These are phyloP conservation scores for Taenioides sp. DNA, from an alignment of 2,797 vertebrate species.

Conservation along the genomic window DNA sequence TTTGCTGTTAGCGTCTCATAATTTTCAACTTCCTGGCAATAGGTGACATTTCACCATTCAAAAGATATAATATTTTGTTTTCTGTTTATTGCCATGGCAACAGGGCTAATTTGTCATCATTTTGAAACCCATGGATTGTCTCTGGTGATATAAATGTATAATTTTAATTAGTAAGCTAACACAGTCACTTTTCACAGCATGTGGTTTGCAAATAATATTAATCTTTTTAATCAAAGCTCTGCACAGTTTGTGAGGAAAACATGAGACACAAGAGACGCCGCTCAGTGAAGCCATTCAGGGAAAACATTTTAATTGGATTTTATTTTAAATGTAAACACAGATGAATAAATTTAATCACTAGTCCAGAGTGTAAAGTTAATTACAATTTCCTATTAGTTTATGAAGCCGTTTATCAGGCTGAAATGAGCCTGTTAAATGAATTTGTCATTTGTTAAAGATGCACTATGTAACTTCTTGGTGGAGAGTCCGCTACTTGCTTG, in stretches of 20 bases:
- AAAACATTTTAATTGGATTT: constrained; percentile 2
- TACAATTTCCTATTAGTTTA: background rate
- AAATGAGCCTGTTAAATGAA: background rate
- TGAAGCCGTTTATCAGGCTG: background rate
- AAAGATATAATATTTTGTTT: no score
- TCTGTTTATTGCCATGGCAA: no score
- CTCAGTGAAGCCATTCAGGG: background rate
- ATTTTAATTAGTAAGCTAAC: background rate
- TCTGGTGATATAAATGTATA: background rate
- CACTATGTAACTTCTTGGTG: no score
- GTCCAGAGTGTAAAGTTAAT: background rate
- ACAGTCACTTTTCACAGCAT: constrained; percentile 6
- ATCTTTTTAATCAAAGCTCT: constrained; percentile 1
- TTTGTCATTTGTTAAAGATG: background rate
- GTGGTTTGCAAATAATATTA: background rate
- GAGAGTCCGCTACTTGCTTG: no score
- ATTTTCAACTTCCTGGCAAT: no score
- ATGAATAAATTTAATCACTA: background rate
- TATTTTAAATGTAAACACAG: background rate
- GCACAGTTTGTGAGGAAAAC: background rate
- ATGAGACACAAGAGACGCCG: background rate
- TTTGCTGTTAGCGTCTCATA: no score
- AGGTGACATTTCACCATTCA: no score
- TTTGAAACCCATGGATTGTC: background rate
- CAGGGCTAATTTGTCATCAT: no score